Percentiles rank a stretch among this genome's conserved stretches.
phyloP scores from a whole-genome alignment of 1,140 invertebrate species.

The Drosophila kohkoa region DNA sequence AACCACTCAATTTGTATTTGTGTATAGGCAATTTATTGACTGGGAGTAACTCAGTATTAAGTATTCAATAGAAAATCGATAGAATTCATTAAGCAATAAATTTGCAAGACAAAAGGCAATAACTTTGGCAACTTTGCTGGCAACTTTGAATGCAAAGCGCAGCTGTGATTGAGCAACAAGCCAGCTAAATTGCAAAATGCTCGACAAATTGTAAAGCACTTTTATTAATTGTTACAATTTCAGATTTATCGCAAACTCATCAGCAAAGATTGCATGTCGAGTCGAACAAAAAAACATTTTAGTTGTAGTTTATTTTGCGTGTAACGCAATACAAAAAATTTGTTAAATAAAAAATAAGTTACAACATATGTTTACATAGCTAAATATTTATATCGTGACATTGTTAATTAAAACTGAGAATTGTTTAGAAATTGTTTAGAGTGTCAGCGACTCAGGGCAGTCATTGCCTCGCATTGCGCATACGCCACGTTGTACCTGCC shows the following conservation, averaged over 20 bases:
- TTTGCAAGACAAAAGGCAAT: constrained; percentile 7
- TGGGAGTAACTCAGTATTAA: not conserved
- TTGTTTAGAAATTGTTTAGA: constrained; percentile 25
- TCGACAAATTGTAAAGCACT: constrained; percentile 64
- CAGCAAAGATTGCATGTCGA: constrained; percentile 60
- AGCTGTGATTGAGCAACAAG: constrained; percentile 9
- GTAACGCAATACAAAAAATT: constrained; percentile 39
- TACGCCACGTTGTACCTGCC: constrained; percentile 14
- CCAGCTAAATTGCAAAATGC: constrained; percentile 37
- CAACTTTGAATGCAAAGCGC: constrained; percentile 9
- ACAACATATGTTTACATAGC: not conserved
- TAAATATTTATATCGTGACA: constrained; percentile 47
- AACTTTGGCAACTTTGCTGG: not conserved
- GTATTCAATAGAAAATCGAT: not conserved
- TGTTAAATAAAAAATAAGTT: constrained; percentile 33
- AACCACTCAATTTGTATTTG: constrained; percentile 26
- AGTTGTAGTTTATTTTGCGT: constrained; percentile 22
- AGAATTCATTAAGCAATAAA: not conserved
- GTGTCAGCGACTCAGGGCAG: constrained; percentile 14
- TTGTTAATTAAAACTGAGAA: constrained; percentile 63
- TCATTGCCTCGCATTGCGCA: constrained; percentile 31
- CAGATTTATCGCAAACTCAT: constrained; percentile 61
- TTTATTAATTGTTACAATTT: constrained; percentile 57
- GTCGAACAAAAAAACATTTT: constrained; percentile 21
- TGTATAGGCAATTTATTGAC: constrained; percentile 49